Base-by-base conservation (phyloP, 2,797 vertebrate species). In the Zenarchopterus dispar region DNA sequence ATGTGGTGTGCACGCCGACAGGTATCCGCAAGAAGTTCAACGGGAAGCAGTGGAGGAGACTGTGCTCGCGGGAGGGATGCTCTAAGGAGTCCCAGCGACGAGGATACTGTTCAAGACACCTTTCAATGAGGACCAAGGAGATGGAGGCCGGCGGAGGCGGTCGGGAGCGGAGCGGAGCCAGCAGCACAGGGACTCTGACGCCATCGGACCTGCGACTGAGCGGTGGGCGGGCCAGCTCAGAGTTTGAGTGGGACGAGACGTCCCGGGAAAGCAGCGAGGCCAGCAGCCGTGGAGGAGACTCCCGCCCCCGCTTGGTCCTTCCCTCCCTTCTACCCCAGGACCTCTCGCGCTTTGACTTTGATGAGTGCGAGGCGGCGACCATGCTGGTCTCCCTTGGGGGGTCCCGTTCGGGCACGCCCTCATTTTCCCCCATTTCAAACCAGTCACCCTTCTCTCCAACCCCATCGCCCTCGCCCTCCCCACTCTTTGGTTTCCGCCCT, bases 21-120 rank as follows among this genome's bases (percentile, higher is more conserved):
- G 96, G 96, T 16, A 97, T 98, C 73, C 94, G 96, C 0, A 98
- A 98, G 86, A 98, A 98, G 79, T 98, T 98, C 80, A 98, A 98
- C 0, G 96, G 96, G 44, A 98, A 98, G 80, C 96, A 98, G 67
- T 98, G 96, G 96, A 92, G 96, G 26, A 88, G 96, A 28, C 84
- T 98, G 23, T 98, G 96, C 84, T 98, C 96, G 0, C 87, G 96
- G 3, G 96, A 98, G 8, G 94, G 96, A 67, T 98, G 96, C 86
- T 96, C 96, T 48, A 98, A 98, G 71, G 96, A 98, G 88, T 97
- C 96, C 0, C 96, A 98, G 82, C 90, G 96, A 2, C 88, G 96
- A 2, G 96, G 96, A 2, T 97, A 96, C 88, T 97, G 96, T 79
- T 98, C 96, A 0, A 93, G 96, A 24, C 96, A 98, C 83, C 92